Evolutionary conservation across 2,888 invertebrate species (phyloP).

Genomic region (Caenorhabditis imperialis): DNA sequence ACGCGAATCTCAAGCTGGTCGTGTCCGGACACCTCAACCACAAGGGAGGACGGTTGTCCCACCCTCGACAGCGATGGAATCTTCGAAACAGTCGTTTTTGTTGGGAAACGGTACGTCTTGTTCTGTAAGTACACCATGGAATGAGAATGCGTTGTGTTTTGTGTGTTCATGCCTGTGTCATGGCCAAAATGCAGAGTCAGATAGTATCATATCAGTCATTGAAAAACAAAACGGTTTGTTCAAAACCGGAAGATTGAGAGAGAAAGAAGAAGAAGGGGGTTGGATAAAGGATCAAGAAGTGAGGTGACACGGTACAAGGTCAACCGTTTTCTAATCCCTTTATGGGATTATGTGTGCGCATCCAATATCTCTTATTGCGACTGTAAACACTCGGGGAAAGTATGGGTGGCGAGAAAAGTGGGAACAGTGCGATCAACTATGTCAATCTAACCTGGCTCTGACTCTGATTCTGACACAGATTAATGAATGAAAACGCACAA

Average conservation of each 20-base stretch:
- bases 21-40: constrained; percentile 67
- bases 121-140: constrained; percentile 56
- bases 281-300: constrained; percentile 15
- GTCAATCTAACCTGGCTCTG: constrained; percentile 45
- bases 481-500: constrained; percentile 41
- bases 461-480: constrained; percentile 22
- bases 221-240: too few relatives aligned
- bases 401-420: not conserved
- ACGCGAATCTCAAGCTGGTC: constrained; percentile 71
- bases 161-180: not conserved
- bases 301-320: constrained; percentile 29
- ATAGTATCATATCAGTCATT: constrained; percentile 1
- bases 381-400: constrained; percentile 26
- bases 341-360: constrained; percentile 34
- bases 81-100: constrained; percentile 69
- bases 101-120: constrained; percentile 57
- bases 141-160: too few relatives aligned
- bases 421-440: constrained; percentile 11
- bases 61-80: constrained; percentile 74
- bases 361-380: not conserved
- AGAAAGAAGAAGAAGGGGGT: constrained; percentile 21
- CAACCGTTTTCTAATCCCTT: constrained; percentile 34
- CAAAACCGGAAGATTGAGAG: constrained; percentile 23
- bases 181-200: not conserved
- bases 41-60: constrained; percentile 71